These are phyloP conservation scores for Oreamnos americanus DNA, from an alignment of 2,113 vertebrate species.

Conservation along the genomic window DNA sequence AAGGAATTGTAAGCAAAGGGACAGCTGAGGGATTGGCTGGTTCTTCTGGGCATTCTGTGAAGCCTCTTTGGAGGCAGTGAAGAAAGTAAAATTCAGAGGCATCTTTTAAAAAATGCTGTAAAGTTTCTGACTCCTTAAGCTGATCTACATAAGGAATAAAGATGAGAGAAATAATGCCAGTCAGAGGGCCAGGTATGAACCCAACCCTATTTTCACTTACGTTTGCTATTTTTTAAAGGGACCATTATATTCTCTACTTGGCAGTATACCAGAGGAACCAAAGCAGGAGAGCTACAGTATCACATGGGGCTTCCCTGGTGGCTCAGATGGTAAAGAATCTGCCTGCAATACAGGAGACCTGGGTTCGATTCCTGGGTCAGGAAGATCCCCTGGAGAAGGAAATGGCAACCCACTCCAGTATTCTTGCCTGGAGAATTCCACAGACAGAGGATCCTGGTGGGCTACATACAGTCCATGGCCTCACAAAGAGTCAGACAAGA, in stretches of 20 bases:
- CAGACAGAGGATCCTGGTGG: neutral
- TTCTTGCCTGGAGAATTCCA: neutral
- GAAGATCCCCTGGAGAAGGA: neutral
- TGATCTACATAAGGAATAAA: constrained; percentile 6
- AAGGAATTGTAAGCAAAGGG: neutral
- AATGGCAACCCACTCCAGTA: neutral
- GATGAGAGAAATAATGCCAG: constrained; percentile 57
- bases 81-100: constrained; percentile 50
- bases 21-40: neutral
- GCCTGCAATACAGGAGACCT: neutral
- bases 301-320: neutral
- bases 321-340: neutral
- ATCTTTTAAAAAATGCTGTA: constrained; percentile 38
- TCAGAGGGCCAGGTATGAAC: neutral
- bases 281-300: neutral
- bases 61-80: neutral
- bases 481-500: neutral
- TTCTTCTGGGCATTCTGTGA: neutral
- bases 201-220: neutral
- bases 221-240: constrained; percentile 27
- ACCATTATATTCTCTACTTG: neutral
- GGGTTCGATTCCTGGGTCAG: neutral
- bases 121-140: constrained; percentile 46
- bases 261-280: neutral
- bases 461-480: neutral